Percentiles rank a stretch among this genome's conserved stretches.
These are phyloP conservation scores for Anguilla japonica DNA, from an alignment of 2,113 vertebrate genomes.

Conservation along the genomic window DNA sequence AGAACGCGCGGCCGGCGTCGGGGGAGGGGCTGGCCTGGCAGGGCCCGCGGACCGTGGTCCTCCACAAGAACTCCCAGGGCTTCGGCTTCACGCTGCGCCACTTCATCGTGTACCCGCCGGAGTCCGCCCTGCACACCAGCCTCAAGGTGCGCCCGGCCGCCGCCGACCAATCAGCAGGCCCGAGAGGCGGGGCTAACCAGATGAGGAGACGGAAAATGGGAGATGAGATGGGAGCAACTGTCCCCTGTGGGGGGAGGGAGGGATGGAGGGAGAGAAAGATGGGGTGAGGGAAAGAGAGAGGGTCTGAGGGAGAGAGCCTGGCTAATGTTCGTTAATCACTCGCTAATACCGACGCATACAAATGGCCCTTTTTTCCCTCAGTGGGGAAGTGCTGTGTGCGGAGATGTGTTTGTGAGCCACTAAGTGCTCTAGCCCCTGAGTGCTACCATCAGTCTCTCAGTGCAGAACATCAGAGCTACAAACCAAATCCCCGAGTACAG, in stretches of 20 bases:
- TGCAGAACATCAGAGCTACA: background rate
- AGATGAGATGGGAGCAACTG: background rate
- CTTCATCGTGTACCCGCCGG: constrained; percentile 96
- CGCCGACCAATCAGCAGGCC: background rate
- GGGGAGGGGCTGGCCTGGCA: constrained; percentile 79
- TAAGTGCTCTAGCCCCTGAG: background rate
- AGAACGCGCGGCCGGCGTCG: constrained; percentile 74
- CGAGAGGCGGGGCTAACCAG: background rate
- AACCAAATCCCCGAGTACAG: background rate
- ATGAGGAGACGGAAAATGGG: background rate
- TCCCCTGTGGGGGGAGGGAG: background rate
- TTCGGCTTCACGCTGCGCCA: constrained; percentile 96
- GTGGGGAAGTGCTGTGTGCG: background rate
- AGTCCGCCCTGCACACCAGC: constrained; percentile 80
- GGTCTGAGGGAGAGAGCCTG: background rate
- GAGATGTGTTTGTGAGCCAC: background rate
- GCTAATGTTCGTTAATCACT: background rate
- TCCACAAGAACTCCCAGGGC: constrained; percentile 86
- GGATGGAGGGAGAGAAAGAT: background rate
- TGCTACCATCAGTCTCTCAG: background rate
- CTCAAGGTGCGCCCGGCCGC: constrained; percentile 74
- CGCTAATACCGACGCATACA: background rate
- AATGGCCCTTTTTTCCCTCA: background rate
- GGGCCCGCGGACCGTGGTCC: constrained; percentile 82
- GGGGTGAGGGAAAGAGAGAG: background rate